These are phyloP conservation scores for Cephus spinipes DNA, from an alignment of 2,888 invertebrate genomes.

Conservation along the genomic window DNA sequence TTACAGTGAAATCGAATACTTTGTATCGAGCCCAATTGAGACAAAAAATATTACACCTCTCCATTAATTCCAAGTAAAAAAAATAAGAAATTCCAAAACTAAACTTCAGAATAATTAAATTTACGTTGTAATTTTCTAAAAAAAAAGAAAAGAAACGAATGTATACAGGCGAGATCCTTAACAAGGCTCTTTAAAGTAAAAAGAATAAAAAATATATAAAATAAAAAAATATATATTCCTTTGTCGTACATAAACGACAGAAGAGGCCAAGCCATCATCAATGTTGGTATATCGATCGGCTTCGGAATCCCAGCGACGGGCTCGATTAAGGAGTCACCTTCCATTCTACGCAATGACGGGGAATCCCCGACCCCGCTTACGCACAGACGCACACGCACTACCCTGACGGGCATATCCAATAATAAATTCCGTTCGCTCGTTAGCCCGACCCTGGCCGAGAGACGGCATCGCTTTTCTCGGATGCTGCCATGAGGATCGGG, in stretches of 20 bases:
- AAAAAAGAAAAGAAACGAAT: too few relatives aligned
- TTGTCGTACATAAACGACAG: neutral
- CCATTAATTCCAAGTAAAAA: too few relatives aligned
- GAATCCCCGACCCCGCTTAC: neutral
- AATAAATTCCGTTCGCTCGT: slow-evolving; percentile 3
- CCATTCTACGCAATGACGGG: slow-evolving; percentile 9
- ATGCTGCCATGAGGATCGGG: slow-evolving; percentile 54
- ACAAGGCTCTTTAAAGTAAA: neutral
- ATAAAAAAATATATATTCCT: neutral
- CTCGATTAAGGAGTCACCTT: slow-evolving; percentile 18
- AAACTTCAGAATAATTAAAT: too few relatives aligned
- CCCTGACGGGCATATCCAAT: neutral
- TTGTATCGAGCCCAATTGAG: neutral
- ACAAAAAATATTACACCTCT: too few relatives aligned
- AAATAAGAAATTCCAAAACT: too few relatives aligned
- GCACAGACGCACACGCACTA: slow-evolving; percentile 1
- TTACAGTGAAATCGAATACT: neutral
- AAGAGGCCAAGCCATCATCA: neutral
- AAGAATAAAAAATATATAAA: neutral
- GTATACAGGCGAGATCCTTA: neutral
- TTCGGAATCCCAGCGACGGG: neutral
- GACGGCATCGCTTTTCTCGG: slow-evolving; percentile 29
- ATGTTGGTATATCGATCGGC: neutral
- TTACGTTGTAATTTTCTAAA: too few relatives aligned
- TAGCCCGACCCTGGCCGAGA: neutral